Evolutionary conservation across 2,113 vertebrate species (phyloP), one percentile per base, ranked within the genome.

Genomic region (Pavo muticus): DNA sequence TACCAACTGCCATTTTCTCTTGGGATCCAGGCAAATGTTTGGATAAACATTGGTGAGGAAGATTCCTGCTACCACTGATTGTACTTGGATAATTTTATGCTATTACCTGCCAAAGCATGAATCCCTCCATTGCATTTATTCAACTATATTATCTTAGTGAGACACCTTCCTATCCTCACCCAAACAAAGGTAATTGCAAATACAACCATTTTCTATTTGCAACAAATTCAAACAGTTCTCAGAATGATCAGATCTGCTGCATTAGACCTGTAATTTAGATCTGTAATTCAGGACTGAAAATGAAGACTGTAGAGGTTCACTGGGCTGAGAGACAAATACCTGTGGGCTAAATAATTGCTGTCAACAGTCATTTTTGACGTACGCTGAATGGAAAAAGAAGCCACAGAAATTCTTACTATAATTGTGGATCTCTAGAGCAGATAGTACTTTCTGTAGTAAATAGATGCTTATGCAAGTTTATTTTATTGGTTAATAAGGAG

Each of bases 311-410:
- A 91, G 50, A 68, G 2, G 20, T 50, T 87, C 42, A 16, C 13
- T 61, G 78, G 6, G 37, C 27, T 10, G n/a, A 84, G 11, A 91
- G 8, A 67, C 39, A 90, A 94, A 77, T 50, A 80, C 29, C 42
- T 74, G 35, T 29, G 60, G 65, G 69, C 14, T 95, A 91, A 95
- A 88, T 39, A 86, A 94, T 80, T 56, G 37, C 11, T 54, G 24
- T 63, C 23, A 72, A 61, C 2, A 15, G 20, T 56, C 35, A 75
- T 11, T 69, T 84, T 80, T 74, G 32, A 63, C 84, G 70, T 85
- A n/a, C 17, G 12, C 29, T 79, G 54, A 32, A 63, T 79, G 71
- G 79, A 91, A 88, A n/a, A 68, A 84, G 69, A 76, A 80, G 42
- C 42, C 47, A 54, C 45, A 47, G 29, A 25, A 79, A 88, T 64